Conservation (phyloP, 2,888 invertebrate genomes). For the Hesperia comma region DNA sequence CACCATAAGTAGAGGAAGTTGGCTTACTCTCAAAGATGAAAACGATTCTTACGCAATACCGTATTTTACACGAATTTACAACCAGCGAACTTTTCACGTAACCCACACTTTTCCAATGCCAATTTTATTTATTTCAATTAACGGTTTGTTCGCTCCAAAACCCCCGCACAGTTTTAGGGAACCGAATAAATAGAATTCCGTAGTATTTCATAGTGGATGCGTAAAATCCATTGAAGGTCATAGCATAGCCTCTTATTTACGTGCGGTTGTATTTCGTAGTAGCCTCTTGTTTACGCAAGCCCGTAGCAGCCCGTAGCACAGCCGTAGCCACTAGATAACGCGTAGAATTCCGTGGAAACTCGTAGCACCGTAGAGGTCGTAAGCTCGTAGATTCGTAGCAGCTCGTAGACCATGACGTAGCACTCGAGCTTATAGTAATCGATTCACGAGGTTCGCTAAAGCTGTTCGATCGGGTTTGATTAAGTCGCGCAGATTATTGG, state of each 20-base stretch:
- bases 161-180: constrained; percentile 13
- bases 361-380: constrained; percentile 23
- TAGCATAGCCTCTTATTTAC: constrained; percentile 10
- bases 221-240: constrained; percentile 34
- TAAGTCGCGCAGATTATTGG: constrained; percentile 17
- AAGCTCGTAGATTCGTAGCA: constrained; percentile 9
- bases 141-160: constrained; percentile 23
- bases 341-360: constrained; percentile 13
- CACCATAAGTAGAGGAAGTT: too few relatives aligned
- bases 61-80: not conserved
- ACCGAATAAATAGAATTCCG: constrained; percentile 29
- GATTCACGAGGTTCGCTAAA: constrained; percentile 25
- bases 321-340: constrained; percentile 28
- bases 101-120: constrained; percentile 9
- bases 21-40: too few relatives aligned
- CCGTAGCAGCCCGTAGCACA: not conserved
- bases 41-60: not conserved
- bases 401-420: constrained; percentile 31
- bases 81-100: not conserved
- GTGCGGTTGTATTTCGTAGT: not conserved
- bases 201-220: constrained; percentile 27
- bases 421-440: constrained; percentile 29
- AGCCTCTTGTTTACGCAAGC: constrained; percentile 1
- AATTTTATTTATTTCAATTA: constrained; percentile 19
- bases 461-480: constrained; percentile 8